phyloP scores from a whole-genome alignment of 2,113 vertebrate species.

The Otocyon megalotis region DNA sequence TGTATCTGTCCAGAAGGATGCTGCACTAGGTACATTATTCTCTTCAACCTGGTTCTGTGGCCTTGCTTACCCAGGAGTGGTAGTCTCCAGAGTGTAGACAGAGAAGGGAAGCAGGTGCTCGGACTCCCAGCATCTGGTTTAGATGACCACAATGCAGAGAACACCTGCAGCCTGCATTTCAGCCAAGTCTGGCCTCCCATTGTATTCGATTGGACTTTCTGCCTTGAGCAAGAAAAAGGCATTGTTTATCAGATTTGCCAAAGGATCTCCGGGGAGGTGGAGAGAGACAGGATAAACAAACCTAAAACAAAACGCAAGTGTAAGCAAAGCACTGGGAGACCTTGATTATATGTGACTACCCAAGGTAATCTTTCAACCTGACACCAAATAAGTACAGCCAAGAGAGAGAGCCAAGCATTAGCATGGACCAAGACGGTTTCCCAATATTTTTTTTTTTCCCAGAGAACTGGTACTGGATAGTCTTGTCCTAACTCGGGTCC shows the following conservation, averaged over 20 bases:
- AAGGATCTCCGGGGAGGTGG: conserved; percentile 78
- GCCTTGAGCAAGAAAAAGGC: conserved; percentile 86
- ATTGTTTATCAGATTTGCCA: conserved; percentile 86
- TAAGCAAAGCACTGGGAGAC: conserved; percentile 69
- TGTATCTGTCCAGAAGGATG: conserved; percentile 77
- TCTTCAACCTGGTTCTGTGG: conserved; percentile 64
- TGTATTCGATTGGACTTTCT: conserved; percentile 86
- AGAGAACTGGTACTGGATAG: conserved; percentile 38
- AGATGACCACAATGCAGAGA: conserved; percentile 87
- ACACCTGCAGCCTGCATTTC: conserved; percentile 86
- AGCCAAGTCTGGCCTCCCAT: conserved; percentile 87
- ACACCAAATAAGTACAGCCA: conserved; percentile 20
- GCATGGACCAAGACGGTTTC: neutral
- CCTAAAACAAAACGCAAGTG: conserved; percentile 58
- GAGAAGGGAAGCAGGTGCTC: conserved; percentile 90
- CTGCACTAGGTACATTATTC: conserved; percentile 21
- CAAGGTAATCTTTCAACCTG: conserved; percentile 50
- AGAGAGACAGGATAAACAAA: conserved; percentile 84
- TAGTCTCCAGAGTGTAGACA: conserved; percentile 76
- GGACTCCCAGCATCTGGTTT: conserved; percentile 88
- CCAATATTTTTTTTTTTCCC: conserved; percentile 64
- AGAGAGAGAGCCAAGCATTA: neutral
- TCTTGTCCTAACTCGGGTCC: conserved; percentile 37
- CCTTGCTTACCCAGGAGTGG: conserved; percentile 46
- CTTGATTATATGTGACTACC: conserved; percentile 60